Percentiles rank a stretch among this genome's conserved stretches.
phyloP scores from a whole-genome alignment of 1,140 invertebrate species.

The Leguminivora glycinivorella region DNA sequence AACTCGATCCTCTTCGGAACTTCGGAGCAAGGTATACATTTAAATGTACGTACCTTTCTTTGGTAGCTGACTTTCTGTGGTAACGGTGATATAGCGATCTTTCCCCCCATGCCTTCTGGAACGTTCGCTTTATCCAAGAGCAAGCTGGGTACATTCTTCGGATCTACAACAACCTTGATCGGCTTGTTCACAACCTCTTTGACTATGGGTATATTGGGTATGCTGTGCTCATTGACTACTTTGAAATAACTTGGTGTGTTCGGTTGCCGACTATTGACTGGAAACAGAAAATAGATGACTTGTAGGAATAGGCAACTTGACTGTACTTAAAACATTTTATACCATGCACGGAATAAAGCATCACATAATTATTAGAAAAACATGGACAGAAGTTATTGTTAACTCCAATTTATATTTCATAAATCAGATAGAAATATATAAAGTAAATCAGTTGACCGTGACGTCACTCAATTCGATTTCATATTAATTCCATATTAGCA shows the following conservation, averaged over 20 bases:
- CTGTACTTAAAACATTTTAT: too few species aligned
- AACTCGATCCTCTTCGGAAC: too few species aligned
- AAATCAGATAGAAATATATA: too few species aligned
- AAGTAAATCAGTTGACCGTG: too few species aligned
- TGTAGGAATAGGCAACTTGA: too few species aligned
- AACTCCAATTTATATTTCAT: too few species aligned
- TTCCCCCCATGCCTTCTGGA: constrained; percentile 47
- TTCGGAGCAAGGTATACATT: constrained; percentile 43
- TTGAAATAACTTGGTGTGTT: constrained; percentile 55
- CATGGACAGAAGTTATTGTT: too few species aligned
- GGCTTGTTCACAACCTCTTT: constrained; percentile 43
- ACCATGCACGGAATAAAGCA: too few species aligned
- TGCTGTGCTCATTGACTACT: constrained; percentile 63
- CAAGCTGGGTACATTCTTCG: constrained; percentile 55
- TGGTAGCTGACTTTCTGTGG: constrained; percentile 42
- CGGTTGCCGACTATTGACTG: constrained; percentile 44
- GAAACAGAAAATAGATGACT: constrained; percentile 32
- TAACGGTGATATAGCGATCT: constrained; percentile 56
- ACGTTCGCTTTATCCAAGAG: not conserved
- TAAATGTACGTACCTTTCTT: constrained; percentile 43
- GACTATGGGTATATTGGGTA: constrained; percentile 30
- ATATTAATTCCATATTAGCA: too few species aligned
- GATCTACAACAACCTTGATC: constrained; percentile 48
- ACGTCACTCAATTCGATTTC: too few species aligned
- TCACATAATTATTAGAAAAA: too few species aligned